phyloP scores from a whole-genome alignment of 2,888 invertebrate genomes.

The Chouioia cunea region DNA sequence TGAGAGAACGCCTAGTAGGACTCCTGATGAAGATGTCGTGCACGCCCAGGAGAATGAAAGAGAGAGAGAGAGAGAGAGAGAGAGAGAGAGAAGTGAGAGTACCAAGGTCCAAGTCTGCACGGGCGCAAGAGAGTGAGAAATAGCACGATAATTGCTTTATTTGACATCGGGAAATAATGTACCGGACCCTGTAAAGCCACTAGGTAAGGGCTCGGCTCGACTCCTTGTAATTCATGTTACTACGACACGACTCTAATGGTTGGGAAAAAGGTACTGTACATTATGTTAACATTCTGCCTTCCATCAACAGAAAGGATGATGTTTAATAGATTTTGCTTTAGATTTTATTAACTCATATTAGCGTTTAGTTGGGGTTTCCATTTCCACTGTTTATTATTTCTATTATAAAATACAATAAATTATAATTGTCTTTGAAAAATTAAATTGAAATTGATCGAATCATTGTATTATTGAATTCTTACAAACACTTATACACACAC shows the following conservation, averaged over 20 bases:
- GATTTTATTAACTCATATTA: no score
- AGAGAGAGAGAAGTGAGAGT: slow-evolving; percentile 63
- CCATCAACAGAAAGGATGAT: slow-evolving; percentile 6
- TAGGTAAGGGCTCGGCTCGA: neutral
- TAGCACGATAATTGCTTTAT: slow-evolving; percentile 69
- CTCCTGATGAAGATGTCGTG: slow-evolving; percentile 69
- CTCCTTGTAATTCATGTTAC: slow-evolving; percentile 44
- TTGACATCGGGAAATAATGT: slow-evolving; percentile 69
- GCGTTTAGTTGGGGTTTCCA: no score
- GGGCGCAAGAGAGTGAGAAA: slow-evolving; percentile 60
- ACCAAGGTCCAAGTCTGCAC: slow-evolving; percentile 61
- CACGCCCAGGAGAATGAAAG: slow-evolving; percentile 68
- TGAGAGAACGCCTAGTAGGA: slow-evolving; percentile 29
- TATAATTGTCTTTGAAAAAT: no score
- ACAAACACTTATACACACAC: no score
- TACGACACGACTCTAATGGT: neutral
- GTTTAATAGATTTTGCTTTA: neutral
- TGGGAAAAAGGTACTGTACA: neutral
- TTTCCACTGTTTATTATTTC: no score
- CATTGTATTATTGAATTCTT: no score
- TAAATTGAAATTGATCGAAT: no score
- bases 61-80: no score
- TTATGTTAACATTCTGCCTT: slow-evolving; percentile 23
- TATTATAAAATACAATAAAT: no score
- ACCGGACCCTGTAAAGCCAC: slow-evolving; percentile 45